Evolutionary conservation across 2,888 invertebrate species (phyloP).

Genomic region (Lasioglossum figueresi): DNA sequence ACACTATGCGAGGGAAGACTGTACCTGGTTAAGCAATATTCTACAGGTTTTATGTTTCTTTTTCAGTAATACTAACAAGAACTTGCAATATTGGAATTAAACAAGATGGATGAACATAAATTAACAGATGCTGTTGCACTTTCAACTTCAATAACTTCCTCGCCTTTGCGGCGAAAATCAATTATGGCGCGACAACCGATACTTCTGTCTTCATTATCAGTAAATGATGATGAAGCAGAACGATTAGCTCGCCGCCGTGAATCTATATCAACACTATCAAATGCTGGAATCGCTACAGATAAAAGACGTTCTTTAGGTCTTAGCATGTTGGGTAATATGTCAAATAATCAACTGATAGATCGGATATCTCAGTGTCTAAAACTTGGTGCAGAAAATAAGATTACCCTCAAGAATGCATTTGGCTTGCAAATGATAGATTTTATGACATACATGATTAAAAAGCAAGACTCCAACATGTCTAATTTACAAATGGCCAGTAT

Average conservation of each 20-base stretch:
- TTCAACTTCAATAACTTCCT: conserved; percentile 17
- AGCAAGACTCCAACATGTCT: conserved; percentile 89
- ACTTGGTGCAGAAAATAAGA: conserved; percentile 86
- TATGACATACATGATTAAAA: conserved; percentile 90
- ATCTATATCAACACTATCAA: not conserved
- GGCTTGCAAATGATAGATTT: conserved; percentile 94
- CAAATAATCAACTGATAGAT: conserved; percentile 68
- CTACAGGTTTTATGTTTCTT: not conserved
- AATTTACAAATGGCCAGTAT: conserved; percentile 92
- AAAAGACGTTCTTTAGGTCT: conserved; percentile 73
- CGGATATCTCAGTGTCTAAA: conserved; percentile 78
- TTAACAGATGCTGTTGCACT: not conserved
- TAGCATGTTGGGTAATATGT: conserved; percentile 48
- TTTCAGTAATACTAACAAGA: conserved; percentile 21
- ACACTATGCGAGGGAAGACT: too few species aligned
- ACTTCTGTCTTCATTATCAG: conserved; percentile 33
- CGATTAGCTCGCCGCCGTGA: conserved; percentile 67
- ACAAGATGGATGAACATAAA: conserved; percentile 19
- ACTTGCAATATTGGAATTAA: not conserved
- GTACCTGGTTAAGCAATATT: not conserved
- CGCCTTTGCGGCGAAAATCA: conserved; percentile 51
- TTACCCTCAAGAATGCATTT: conserved; percentile 95
- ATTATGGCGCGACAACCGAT: not conserved
- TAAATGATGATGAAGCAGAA: conserved; percentile 80
- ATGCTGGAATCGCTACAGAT: conserved; percentile 13